Evolutionary conservation across 2,888 invertebrate species (phyloP).

Genomic region (Zelleria hepariella): DNA sequence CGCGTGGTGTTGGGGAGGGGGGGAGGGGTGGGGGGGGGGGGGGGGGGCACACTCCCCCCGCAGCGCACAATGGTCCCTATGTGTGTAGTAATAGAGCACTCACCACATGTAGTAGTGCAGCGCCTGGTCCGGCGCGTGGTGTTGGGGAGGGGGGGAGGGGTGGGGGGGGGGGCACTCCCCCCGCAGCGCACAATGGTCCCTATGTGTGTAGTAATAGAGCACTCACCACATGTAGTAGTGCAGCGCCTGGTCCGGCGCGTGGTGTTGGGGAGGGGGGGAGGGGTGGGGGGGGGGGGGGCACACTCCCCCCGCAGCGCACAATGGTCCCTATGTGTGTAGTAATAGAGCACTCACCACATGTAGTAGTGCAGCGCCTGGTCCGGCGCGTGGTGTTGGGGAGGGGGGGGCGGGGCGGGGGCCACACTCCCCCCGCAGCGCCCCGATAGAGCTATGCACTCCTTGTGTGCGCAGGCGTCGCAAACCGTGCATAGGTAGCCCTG

Average conservation of each 20-base stretch:
- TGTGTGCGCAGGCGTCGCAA: constrained; percentile 88
- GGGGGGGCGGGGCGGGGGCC: constrained; percentile 72
- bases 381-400: constrained; percentile 66
- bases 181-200: background rate
- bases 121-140: background rate
- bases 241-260: background rate
- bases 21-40: too few relatives aligned
- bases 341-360: constrained; percentile 69
- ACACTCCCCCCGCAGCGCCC: constrained; percentile 80
- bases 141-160: background rate
- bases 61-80: too few relatives aligned
- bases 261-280: too few relatives aligned
- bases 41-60: constrained; percentile 74
- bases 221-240: background rate
- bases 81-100: background rate
- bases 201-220: background rate
- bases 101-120: background rate
- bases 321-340: background rate
- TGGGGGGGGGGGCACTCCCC: too few relatives aligned
- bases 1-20: constrained; percentile 62
- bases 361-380: constrained; percentile 63
- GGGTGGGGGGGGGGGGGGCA: too few relatives aligned
- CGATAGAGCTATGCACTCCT: constrained; percentile 87
- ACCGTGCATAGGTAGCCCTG: constrained; percentile 90
- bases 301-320: background rate